These are phyloP conservation scores for Danio rerio DNA, from an alignment of 2,113 vertebrate species.

Conservation along the genomic window GRCz12tu NC_133197.1:18445001-18445500, in stretches of 20 bases:
- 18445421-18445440: too few species aligned
- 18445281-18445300: background rate
- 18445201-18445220: background rate
- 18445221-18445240: background rate
- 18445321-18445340: too few species aligned
- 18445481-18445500: too few species aligned
- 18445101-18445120: constrained; percentile 58
- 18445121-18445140: constrained; percentile 61
- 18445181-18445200: constrained; percentile 10
- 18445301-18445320: background rate
- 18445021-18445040: constrained; percentile 67
- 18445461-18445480: too few species aligned
- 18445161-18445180: constrained; percentile 51
- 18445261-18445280: background rate
- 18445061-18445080: constrained; percentile 70
- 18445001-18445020: constrained; percentile 62
- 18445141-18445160: constrained; percentile 57
- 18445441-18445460: too few species aligned
- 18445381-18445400: too few species aligned
- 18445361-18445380: too few species aligned
- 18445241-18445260: background rate
- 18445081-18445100: constrained; percentile 63
- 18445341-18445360: too few species aligned
- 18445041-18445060: constrained; percentile 62
- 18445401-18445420: too few species aligned